Evolutionary conservation across 2,113 vertebrate genomes (phyloP).

Genomic region (Ariopsis seemanni): DNA sequence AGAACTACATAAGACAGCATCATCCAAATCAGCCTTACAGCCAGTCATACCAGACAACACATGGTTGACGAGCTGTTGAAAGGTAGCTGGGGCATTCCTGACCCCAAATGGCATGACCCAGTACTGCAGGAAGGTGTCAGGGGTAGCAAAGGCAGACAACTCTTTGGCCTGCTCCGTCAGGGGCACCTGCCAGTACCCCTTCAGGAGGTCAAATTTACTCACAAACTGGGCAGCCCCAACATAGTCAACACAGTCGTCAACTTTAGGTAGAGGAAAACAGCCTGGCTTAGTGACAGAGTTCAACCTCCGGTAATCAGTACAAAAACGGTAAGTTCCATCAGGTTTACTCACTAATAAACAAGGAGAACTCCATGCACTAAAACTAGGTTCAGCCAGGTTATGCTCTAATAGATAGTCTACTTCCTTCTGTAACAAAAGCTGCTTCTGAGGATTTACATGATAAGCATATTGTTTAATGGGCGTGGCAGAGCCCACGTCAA

Average conservation of each 20-base stretch:
- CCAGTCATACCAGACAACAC: neutral
- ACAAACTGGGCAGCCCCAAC: no score
- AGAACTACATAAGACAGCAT: neutral
- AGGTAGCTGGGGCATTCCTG: neutral
- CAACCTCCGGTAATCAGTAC: neutral
- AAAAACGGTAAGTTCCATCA: neutral
- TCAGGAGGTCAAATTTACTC: no score
- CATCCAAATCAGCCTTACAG: neutral
- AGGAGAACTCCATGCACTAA: conserved; percentile 22
- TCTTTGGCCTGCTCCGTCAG: neutral
- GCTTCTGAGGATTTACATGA: neutral
- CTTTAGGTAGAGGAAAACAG: neutral
- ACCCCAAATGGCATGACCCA: neutral
- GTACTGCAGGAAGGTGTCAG: neutral
- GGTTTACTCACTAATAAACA: neutral
- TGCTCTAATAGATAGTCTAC: neutral
- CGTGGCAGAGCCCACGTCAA: neutral
- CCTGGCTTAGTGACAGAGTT: conserved; percentile 14
- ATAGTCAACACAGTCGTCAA: conserved; percentile 7
- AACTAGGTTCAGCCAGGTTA: neutral
- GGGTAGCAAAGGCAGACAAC: neutral
- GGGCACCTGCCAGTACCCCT: no score
- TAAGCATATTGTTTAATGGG: neutral
- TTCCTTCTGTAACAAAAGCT: neutral
- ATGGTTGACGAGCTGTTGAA: neutral